Base-by-base conservation (phyloP, 2,113 vertebrate species). In the Passerina amoena region DNA sequence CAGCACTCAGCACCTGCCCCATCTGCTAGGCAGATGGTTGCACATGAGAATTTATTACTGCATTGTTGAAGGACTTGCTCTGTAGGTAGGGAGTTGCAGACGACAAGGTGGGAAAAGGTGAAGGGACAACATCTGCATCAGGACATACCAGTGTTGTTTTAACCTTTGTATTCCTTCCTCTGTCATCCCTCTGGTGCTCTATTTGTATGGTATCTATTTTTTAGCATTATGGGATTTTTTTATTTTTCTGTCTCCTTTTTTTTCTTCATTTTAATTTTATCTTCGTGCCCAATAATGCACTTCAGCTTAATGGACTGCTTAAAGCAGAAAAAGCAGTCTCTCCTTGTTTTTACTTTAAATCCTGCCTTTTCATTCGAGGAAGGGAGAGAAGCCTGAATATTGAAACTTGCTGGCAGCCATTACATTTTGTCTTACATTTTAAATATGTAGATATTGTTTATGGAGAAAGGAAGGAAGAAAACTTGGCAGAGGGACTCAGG, bases 21-120 rank as follows among this genome's bases (percentile, higher is more conserved):
- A 83, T 90, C 93, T 95, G 93, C 63, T 14, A 69, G 54, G 86
- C 93, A 96, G 77, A 94, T 94, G 86, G 94, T 2, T 37, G 38
- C 53, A 80, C 75, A 30, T 70, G 28, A 16, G 61, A 87, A 79
- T 92, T 68, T 79, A 44, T 84, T 57, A 57, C 54, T 82, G n/a
- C 23, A 9, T 14, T 82, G 57, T 24, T 85, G 82, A 87, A 91
- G 42, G 63, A 72, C 57, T 65, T 79, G 50, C 31, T 85, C 23
- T 69, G 54, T 66, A 80, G 50, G 35, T 45, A 54, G 38, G 23
- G 65, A 89, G 37, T 6, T 85, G 24, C 70, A 92, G 57, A 82
- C 85, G 76, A 80, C 82, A 88, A 63, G 48, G 37, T 66, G 20
- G 69, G 65, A 76, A 89, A 91, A 65, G 45, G 38, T 77, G 70